Evolutionary conservation across 2,797 vertebrate species (phyloP), one percentile per base, ranked within the genome.

Genomic region (Cottoperca gobio): DNA sequence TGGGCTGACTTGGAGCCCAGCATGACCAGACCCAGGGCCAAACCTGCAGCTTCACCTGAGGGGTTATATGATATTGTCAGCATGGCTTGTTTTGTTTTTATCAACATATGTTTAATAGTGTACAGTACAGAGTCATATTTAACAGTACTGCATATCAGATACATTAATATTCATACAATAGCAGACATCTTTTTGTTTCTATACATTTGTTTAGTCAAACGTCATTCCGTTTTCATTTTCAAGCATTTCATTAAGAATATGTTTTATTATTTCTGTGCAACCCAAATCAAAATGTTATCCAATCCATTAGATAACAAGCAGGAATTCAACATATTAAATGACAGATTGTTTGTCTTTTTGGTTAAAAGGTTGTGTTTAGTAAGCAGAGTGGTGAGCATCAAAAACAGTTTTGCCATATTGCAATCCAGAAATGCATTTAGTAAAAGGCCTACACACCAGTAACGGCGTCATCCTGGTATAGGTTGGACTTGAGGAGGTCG

Each of bases 391-490:
- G 1, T 10, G 9, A 48, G 13, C 45, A 67, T 2, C 1, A 52
- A 63, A 63, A 24, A 43, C 23, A 19, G 2, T 1, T 40, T 13
- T 2, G 2, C 14, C 13, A 43, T 11, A 2, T 16, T 52, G 37
- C 3, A 48, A 31, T 42, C 26, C 23, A 24, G 13, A 45, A 62
- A 64, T 14, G 24, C 2, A 72, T 57, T 65, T 52, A 43, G 10
- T 40, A 1, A 1, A 37, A 43, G 8, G 39, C 16, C 26, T 69
- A 90, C 81, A 71, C 84, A 97, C 98, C 98, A 87, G 98, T 99
- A 72, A 99, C 98, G 19, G 98, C 98, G 88, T 99, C 98, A 88
- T 99, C 98, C 80, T 99, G 98, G 86, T 99, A 99, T 2, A 99
- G 94, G 85, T 99, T 99, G 70, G 98, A 99, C 95, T 99, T 99